Conservation (phyloP, 2,797 vertebrate species). For the Girardinus metallicus region DNA sequence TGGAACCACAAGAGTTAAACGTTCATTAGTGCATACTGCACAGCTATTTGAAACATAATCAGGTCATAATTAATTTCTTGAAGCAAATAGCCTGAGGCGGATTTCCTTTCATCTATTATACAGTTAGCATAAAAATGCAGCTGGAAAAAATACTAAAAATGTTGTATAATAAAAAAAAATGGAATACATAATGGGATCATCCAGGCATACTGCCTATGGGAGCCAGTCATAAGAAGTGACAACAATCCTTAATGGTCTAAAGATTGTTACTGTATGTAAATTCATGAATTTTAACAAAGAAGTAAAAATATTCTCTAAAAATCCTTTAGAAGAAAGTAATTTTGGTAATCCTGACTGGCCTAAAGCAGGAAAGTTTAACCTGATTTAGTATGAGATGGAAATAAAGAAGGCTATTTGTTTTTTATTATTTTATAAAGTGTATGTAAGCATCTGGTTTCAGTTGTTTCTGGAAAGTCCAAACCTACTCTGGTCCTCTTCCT, state of each 20-base stretch:
- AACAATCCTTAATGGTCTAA: background rate
- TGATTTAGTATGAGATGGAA: background rate
- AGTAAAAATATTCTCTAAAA: background rate
- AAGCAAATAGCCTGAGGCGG: background rate
- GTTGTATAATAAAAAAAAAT: background rate
- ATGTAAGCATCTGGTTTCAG: background rate
- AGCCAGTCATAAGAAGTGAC: background rate
- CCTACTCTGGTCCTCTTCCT: background rate
- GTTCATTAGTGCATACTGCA: background rate
- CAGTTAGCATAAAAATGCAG: background rate
- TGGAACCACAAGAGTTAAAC: background rate
- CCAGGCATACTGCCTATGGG: background rate
- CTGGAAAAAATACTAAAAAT: background rate
- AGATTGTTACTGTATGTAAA: background rate
- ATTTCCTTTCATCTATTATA: background rate
- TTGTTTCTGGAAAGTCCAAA: background rate
- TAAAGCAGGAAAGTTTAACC: background rate
- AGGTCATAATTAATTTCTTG: background rate
- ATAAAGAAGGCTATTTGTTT: background rate
- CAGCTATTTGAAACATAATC: background rate
- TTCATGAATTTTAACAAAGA: background rate
- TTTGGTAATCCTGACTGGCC: background rate
- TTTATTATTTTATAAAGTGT: background rate
- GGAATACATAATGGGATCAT: background rate
- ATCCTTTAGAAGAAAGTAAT: background rate